Percentiles rank a stretch among this genome's conserved stretches.
These are phyloP conservation scores for Meghimatium bilineatum DNA, from an alignment of 2,888 invertebrate species.

Conservation along the genomic window DNA sequence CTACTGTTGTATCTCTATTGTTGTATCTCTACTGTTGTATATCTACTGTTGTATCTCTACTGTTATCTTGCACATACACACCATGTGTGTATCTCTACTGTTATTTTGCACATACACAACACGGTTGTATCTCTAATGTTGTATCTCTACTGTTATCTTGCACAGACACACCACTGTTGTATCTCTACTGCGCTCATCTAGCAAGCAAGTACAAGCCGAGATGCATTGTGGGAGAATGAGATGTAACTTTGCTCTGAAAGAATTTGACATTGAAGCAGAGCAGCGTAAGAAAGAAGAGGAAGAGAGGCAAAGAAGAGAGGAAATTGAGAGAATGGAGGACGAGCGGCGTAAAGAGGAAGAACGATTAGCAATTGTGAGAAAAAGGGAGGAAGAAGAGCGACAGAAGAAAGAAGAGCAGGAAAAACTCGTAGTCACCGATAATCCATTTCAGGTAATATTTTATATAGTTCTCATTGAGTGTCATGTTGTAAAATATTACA, in stretches of 20 bases:
- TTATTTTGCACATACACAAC: too few relatives aligned
- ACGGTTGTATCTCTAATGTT: too few relatives aligned
- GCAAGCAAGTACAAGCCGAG: constrained; percentile 62
- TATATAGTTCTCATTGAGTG: neutral
- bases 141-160: too few relatives aligned
- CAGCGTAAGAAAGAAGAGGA: constrained; percentile 25
- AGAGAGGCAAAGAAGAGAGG: constrained; percentile 14
- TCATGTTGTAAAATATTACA: too few relatives aligned
- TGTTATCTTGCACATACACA: too few relatives aligned
- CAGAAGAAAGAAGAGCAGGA: constrained; percentile 10
- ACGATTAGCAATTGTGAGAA: neutral
- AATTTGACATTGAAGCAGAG: constrained; percentile 45
- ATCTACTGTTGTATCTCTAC: too few relatives aligned
- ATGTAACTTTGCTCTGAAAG: constrained; percentile 63
- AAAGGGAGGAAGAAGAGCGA: constrained; percentile 2
- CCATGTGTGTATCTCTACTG: too few relatives aligned
- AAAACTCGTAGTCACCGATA: neutral
- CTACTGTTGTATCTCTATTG: too few relatives aligned
- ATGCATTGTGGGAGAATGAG: constrained; percentile 74
- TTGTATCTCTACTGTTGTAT: too few relatives aligned
- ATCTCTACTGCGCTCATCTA: constrained; percentile 66
- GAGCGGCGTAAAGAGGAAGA: constrained; percentile 11
- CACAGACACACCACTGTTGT: constrained; percentile 61
- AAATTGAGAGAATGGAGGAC: constrained; percentile 12
- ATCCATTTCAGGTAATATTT: constrained; percentile 31